These are phyloP conservation scores for Tachuris rubrigastra DNA, from an alignment of 2,113 vertebrate species.

Conservation along the genomic window DNA sequence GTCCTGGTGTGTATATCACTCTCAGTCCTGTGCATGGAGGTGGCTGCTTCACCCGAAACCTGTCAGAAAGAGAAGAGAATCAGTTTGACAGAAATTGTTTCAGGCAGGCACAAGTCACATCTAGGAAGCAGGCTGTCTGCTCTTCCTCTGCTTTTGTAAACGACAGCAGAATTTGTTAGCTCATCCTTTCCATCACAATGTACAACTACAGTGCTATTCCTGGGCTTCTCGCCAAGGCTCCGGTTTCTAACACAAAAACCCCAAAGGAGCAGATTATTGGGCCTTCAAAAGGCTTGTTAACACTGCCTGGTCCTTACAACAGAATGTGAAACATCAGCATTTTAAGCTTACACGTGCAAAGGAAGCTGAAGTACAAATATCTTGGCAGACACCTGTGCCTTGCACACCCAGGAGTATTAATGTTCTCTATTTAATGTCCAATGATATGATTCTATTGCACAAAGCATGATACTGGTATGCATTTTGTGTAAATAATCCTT, in stretches of 20 bases:
- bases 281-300: neutral
- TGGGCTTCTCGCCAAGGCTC: neutral
- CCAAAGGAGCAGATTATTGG: neutral
- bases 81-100: neutral
- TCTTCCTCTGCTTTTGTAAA: neutral
- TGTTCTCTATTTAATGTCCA: neutral
- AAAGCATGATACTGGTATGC: neutral
- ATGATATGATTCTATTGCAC: neutral
- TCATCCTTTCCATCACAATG: neutral
- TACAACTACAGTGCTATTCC: neutral
- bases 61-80: slow-evolving; percentile 49
- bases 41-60: slow-evolving; percentile 88
- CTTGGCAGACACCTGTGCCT: neutral
- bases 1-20: slow-evolving; percentile 82
- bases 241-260: neutral
- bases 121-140: neutral
- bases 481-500: neutral
- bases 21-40: slow-evolving; percentile 79
- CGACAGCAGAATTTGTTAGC: neutral
- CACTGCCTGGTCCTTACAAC: neutral
- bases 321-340: neutral
- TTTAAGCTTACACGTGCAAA: neutral
- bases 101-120: neutral
- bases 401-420: neutral
- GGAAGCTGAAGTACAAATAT: neutral